Evolutionary conservation across 37 sponge, comb jelly and placozoan species (phyloP), one percentile per base, ranked within the genome.

Genomic region (Geodia barretti): DNA sequence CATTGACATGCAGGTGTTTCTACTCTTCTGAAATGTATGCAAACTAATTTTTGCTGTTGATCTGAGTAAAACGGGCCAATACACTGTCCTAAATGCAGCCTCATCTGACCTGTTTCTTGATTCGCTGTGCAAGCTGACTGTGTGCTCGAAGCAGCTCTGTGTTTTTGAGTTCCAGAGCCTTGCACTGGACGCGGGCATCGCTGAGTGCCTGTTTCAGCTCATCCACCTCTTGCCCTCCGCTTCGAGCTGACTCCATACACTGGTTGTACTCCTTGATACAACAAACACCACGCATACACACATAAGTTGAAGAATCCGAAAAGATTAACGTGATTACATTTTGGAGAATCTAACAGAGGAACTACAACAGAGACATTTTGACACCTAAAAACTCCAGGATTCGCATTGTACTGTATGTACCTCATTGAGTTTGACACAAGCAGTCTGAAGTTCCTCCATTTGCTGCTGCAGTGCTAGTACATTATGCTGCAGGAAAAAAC

Each of bases 71-170:
- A n/a, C n/a, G n/a, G n/a, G n/a, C n/a, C n/a, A n/a, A n/a, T n/a
- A n/a, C n/a, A n/a, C n/a, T n/a, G n/a, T n/a, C n/a, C n/a, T n/a
- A n/a, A n/a, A n/a, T n/a, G n/a, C n/a, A n/a, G n/a, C n/a, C n/a
- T n/a, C n/a, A n/a, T n/a, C 73, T 38, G 42, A 92, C 93, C 83
- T 69, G 80, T 42, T 67, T 88, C 69, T 60, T 74, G 21, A 88
- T 78, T 42, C 85, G 77, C 5, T 65, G 43, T 62, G 79, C 47
- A 32, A 84, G 73, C 29, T 85, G 83, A 47, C 88, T 88, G 25
- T 88, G 68, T 14, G 85, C 36, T 54, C 64, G 61, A 40, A 84
- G 76, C 58, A 92, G 75, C 23, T 88, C 86, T 0, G n/a, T 47
- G 71, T 92, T 92, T 68, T 88, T 84, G 39, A 76, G 19, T 2